Conservation (phyloP, 2,888 invertebrate genomes). For the Gymnosoma rotundatum region DNA sequence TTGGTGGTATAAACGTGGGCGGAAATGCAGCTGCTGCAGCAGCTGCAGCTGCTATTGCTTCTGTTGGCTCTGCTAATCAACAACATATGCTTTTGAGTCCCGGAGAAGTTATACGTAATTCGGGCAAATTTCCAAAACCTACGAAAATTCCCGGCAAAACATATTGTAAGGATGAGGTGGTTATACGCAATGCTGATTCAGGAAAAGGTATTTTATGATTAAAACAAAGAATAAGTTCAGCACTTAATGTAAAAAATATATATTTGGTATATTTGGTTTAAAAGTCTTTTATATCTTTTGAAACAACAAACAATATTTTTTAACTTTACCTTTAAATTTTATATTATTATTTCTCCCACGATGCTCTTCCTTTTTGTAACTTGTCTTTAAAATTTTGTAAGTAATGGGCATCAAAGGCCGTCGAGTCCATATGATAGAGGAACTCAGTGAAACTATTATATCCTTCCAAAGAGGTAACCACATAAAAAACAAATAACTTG, state of each 20-base stretch:
- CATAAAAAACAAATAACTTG: constrained; percentile 59
- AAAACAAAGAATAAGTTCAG: not conserved
- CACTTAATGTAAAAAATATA: constrained; percentile 16
- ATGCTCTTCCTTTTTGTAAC: constrained; percentile 65
- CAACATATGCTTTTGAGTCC: constrained; percentile 86
- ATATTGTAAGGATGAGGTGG: constrained; percentile 97
- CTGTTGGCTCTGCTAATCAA: constrained; percentile 80
- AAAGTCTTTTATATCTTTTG: constrained; percentile 49
- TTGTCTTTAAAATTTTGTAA: constrained; percentile 79
- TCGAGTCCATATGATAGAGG: constrained; percentile 99
- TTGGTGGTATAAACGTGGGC: constrained; percentile 73
- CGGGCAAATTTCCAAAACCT: constrained; percentile 93
- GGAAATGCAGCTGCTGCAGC: constrained; percentile 76
- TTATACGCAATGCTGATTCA: constrained; percentile 96
- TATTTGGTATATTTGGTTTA: constrained; percentile 53
- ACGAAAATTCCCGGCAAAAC: constrained; percentile 96
- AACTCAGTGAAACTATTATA: constrained; percentile 98
- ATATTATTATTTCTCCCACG: constrained; percentile 65
- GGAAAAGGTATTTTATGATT: constrained; percentile 90
- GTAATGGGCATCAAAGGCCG: constrained; percentile 99
- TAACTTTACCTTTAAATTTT: constrained; percentile 64
- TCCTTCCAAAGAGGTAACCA: constrained; percentile 98
- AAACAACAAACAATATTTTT: constrained; percentile 38
- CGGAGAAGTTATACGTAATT: constrained; percentile 93
- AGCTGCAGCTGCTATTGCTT: constrained; percentile 78